Evolutionary conservation across 2,888 invertebrate genomes (phyloP).

Genomic region (Parascotia fuliginaria): DNA sequence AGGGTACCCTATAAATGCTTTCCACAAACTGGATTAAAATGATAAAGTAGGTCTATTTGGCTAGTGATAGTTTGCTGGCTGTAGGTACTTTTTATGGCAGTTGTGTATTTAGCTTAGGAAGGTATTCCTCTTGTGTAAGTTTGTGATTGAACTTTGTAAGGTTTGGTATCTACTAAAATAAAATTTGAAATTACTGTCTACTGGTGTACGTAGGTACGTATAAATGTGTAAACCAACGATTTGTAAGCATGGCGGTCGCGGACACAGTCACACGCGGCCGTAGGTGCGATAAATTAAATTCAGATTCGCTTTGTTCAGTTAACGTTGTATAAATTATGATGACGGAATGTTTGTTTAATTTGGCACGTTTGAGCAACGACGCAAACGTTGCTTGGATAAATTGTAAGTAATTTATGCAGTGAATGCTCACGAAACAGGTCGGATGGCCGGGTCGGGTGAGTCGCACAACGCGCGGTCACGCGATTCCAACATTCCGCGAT

Average conservation of each 20-base stretch:
- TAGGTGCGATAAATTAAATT: conserved; percentile 42
- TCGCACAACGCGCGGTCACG: conserved; percentile 61
- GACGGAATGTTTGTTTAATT: conserved; percentile 70
- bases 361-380: conserved; percentile 61
- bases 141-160: no score
- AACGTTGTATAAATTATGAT: conserved; percentile 56
- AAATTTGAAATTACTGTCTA: background rate
- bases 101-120: no score
- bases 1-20: no score
- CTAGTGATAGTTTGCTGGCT: no score
- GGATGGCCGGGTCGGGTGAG: conserved; percentile 57
- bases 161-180: background rate
- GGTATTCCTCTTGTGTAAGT: no score
- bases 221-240: conserved; percentile 15
- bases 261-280: conserved; percentile 27
- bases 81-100: no score
- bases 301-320: conserved; percentile 43
- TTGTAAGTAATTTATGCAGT: conserved; percentile 74
- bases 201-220: background rate
- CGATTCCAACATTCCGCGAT: conserved; percentile 77
- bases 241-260: conserved; percentile 23
- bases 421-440: conserved; percentile 69
- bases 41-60: no score
- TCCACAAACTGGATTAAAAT: no score
- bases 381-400: conserved; percentile 63